Percentiles rank a stretch among this genome's conserved stretches.
Conservation (phyloP, 1,140 invertebrate species). For the Drosophila miranda region DNA sequence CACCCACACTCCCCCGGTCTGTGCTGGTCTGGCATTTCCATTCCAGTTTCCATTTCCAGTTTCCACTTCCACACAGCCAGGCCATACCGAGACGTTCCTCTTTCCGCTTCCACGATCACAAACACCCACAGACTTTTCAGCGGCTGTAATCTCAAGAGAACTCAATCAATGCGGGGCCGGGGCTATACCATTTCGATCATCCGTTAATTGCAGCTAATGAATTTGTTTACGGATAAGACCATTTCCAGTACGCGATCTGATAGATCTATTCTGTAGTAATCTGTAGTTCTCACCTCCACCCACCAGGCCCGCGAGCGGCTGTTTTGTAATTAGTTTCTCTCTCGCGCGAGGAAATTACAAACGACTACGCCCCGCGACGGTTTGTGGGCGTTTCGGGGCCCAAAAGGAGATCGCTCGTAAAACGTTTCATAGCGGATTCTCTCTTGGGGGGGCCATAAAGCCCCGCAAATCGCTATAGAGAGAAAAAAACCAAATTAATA, state of each 20-base stretch:
- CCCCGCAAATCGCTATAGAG: conserved; percentile 21
- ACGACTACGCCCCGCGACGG: conserved; percentile 23
- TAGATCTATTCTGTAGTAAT: conserved; percentile 25
- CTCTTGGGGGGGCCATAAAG: conserved; percentile 46
- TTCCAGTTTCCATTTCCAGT: conserved; percentile 27
- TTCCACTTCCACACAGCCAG: conserved; percentile 10
- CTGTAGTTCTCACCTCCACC: conserved; percentile 11
- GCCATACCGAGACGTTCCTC: conserved; percentile 2
- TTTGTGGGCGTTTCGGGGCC: conserved; percentile 45
- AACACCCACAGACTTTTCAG: conserved; percentile 9
- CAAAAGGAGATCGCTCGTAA: conserved; percentile 37
- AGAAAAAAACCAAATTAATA: conserved; percentile 52
- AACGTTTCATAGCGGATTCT: conserved; percentile 64
- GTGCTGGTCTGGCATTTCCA: conserved; percentile 5
- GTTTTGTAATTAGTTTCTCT: conserved; percentile 59
- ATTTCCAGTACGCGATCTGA: conserved; percentile 22
- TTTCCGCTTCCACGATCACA: no score
- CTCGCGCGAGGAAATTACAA: conserved; percentile 58
- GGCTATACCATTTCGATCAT: conserved; percentile 13
- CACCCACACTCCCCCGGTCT: conserved; percentile 4
- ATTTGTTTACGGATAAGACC: conserved; percentile 58
- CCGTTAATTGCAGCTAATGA: conserved; percentile 67
- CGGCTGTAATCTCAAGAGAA: conserved; percentile 2
- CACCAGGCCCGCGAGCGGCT: neutral
- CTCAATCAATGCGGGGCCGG: neutral